These are phyloP conservation scores for Oxyteleia sp. DNA, from an alignment of 2,888 invertebrate genomes.

Conservation along the genomic window DNA sequence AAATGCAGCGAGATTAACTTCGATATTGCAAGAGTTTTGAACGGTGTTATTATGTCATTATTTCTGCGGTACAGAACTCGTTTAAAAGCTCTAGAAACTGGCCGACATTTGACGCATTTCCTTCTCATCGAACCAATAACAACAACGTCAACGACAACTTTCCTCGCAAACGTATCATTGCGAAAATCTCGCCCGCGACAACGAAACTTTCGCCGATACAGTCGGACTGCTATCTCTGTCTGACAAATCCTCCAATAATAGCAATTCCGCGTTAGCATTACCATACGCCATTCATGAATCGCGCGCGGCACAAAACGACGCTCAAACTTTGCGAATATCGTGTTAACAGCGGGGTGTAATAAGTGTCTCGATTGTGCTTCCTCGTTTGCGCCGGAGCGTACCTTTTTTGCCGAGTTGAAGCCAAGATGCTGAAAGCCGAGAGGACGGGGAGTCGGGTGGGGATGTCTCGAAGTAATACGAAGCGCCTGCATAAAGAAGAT, in stretches of 20 bases:
- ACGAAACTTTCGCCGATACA: conserved; percentile 37
- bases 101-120: neutral
- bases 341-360: conserved; percentile 63
- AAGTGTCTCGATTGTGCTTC: conserved; percentile 65
- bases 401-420: conserved; percentile 32
- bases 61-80: no score
- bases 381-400: conserved; percentile 39
- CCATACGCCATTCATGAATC: conserved; percentile 47
- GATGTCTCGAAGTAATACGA: conserved; percentile 7
- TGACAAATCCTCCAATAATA: conserved; percentile 64
- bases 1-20: no score
- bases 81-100: neutral
- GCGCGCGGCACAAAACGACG: conserved; percentile 31
- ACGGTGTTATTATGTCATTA: no score
- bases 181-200: conserved; percentile 13
- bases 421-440: conserved; percentile 12
- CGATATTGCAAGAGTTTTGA: no score
- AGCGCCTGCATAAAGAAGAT: conserved; percentile 7
- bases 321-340: conserved; percentile 67
- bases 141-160: conserved; percentile 8
- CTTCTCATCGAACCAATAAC: neutral
- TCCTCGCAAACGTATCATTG: conserved; percentile 13
- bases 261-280: conserved; percentile 55
- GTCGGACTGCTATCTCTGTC: conserved; percentile 31
- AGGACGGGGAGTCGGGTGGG: neutral